Evolutionary conservation across 2,888 invertebrate genomes (phyloP).

Genomic region (Eristalis tenax): DNA sequence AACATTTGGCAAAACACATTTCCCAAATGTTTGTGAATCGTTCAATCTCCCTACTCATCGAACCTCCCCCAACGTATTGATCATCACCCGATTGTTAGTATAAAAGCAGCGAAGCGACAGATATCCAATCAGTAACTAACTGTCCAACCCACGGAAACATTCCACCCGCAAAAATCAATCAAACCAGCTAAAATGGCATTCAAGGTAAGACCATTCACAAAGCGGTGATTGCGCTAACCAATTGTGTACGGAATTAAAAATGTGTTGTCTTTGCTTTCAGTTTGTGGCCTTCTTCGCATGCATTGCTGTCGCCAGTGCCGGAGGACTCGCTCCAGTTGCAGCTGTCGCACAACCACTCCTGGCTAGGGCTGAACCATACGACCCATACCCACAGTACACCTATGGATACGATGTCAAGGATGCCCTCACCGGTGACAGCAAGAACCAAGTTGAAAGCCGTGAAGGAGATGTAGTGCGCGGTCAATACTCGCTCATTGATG

Average conservation of each 20-base stretch:
- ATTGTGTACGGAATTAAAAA: conserved; percentile 25
- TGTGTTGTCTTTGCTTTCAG: conserved; percentile 67
- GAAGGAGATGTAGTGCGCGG: conserved; percentile 63
- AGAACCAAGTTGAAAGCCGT: conserved; percentile 60
- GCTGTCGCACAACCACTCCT: conserved; percentile 54
- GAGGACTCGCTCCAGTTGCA: conserved; percentile 73
- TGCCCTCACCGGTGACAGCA: conserved; percentile 53
- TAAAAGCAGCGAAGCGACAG: conserved; percentile 18
- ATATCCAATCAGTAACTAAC: conserved; percentile 55
- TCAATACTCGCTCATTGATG: conserved; percentile 63
- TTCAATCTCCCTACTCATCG: too few species aligned
- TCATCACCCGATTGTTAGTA: background rate
- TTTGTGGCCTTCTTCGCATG: conserved; percentile 76
- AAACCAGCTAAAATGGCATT: conserved; percentile 56
- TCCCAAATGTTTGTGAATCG: too few species aligned
- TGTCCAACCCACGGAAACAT: conserved; percentile 49
- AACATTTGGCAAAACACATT: too few species aligned
- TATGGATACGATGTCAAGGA: conserved; percentile 62
- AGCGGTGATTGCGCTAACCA: background rate
- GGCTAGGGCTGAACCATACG: conserved; percentile 50
- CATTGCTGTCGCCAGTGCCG: conserved; percentile 77
- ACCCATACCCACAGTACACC: conserved; percentile 59
- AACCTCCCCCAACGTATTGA: too few species aligned
- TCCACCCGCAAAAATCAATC: conserved; percentile 23
- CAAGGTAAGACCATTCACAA: conserved; percentile 36